phyloP scores from a whole-genome alignment of 1,140 invertebrate genomes.

The Lepidostoma basale region DNA sequence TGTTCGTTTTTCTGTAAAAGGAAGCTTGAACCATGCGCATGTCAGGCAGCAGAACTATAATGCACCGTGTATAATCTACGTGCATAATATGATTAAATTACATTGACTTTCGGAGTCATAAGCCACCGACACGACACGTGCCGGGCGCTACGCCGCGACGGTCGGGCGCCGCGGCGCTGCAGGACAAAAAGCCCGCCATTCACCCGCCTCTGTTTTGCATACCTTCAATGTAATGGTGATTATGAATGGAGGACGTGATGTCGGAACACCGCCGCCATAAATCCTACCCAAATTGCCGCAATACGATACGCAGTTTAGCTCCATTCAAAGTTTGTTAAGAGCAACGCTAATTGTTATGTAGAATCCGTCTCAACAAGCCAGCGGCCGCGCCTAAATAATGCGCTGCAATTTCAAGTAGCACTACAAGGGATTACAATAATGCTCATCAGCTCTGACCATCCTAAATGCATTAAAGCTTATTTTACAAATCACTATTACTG shows the following conservation, averaged over 20 bases:
- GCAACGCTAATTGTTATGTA: constrained; percentile 44
- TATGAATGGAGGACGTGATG: constrained; percentile 44
- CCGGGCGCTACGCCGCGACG: not conserved
- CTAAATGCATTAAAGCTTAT: too few relatives aligned
- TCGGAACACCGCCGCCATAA: constrained; percentile 42
- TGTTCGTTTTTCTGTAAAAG: too few relatives aligned
- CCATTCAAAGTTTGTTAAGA: constrained; percentile 47
- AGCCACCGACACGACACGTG: not conserved
- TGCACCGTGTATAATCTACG: not conserved
- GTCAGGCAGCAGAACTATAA: not conserved
- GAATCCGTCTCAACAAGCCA: constrained; percentile 33
- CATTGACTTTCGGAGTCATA: too few relatives aligned
- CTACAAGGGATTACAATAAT: too few relatives aligned
- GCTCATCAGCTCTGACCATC: too few relatives aligned
- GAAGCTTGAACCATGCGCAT: not conserved
- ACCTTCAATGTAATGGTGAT: constrained; percentile 46
- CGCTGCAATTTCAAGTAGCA: too few relatives aligned
- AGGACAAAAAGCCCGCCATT: constrained; percentile 33
- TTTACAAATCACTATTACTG: too few relatives aligned
- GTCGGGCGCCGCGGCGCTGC: not conserved
- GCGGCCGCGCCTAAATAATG: too few relatives aligned
- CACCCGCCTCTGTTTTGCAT: constrained; percentile 42
- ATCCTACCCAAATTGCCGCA: constrained; percentile 45
- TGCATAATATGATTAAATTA: not conserved
- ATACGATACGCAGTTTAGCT: constrained; percentile 47